Conservation (phyloP, 2,113 vertebrate genomes). For the Corythornis madagascariensis region DNA sequence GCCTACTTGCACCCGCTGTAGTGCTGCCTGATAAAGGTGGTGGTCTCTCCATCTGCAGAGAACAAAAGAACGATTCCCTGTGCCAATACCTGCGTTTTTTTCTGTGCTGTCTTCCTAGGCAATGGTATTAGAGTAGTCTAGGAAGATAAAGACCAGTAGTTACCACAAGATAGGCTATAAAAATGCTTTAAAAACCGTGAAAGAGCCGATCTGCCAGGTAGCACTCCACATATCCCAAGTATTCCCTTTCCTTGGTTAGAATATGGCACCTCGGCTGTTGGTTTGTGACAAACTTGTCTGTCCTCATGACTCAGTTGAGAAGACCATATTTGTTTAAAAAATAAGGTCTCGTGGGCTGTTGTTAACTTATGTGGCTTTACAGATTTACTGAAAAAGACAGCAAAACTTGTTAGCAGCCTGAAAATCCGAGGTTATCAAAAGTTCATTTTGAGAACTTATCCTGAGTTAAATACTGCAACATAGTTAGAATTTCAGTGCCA, state of each 20-base stretch:
- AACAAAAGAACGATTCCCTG: constrained; percentile 23
- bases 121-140: background rate
- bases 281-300: background rate
- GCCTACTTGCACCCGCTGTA: background rate
- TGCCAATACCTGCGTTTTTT: background rate
- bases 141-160: background rate
- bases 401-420: background rate
- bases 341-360: background rate
- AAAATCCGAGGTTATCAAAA: constrained; percentile 15
- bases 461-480: background rate
- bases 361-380: background rate
- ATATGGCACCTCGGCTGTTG: background rate
- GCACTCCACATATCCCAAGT: background rate
- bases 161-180: background rate
- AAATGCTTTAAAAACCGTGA: background rate
- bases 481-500: background rate
- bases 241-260: background rate
- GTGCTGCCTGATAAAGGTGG: background rate
- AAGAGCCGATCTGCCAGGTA: background rate
- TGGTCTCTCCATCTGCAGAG: background rate
- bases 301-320: background rate
- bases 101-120: background rate
- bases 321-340: background rate
- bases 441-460: background rate
- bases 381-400: background rate